Base-by-base conservation (phyloP, 2,113 vertebrate species). In the Chaenogobius annularis region DNA sequence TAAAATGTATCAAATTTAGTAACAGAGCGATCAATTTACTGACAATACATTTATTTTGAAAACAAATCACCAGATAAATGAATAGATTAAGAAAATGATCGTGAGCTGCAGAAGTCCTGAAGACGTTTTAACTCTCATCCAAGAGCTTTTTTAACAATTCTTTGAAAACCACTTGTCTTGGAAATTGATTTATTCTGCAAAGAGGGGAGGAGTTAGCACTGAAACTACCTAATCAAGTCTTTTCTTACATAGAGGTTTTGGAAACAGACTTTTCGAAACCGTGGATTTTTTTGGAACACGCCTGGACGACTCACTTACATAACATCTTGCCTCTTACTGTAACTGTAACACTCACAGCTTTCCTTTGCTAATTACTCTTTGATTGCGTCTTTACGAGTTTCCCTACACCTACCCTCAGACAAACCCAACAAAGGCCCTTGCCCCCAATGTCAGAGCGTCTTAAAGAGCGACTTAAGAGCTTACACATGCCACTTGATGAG, bases 401-500 rank as follows among this genome's bases (percentile, higher is more conserved):
- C 40, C 31, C 8, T 55, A 74, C 70, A 80, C 70, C 73, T 77
- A 67, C 77, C 75, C 72, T 68, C 69, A 75, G 64, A 80, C 54
- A 62, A 84, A 75, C 74, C 72, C 73, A 5, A 22, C 66, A 70
- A 66, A 76, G 58, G 62, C 77, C 62, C 70, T 52, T 52, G 75
- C 68, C 8, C 74, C 87, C 85, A 83, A 66, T 90, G 90, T 86
- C 78, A 66, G 23, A 15, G 69, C 71, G 61, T 80, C 82, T 78
- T 87, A 77, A 87, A 83, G 75, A 52, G 55, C 74, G 66, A 37
- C 79, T 72, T 79, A 83, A 85, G 82, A 87, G 85, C 69, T 83
- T 80, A 78, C 84, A 87, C 83, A 88, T 85, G 87, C 74, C 56
- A 26, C 69, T 26, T 70, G 83, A 78, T 87, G 77, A 77, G 78